These are phyloP conservation scores for Anthophora plumipes DNA, from an alignment of 2,888 invertebrate species.

Conservation along the genomic window DNA sequence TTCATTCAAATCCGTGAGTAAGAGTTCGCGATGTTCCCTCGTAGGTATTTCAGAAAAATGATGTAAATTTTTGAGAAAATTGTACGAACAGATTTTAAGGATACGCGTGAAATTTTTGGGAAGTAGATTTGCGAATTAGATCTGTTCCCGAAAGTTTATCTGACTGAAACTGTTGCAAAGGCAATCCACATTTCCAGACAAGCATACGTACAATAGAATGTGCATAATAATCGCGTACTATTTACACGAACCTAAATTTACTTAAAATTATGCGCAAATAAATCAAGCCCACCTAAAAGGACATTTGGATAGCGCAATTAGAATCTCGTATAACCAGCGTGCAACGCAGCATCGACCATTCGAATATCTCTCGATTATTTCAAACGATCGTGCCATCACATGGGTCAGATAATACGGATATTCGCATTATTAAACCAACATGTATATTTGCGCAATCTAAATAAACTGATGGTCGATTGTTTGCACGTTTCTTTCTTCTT, in stretches of 20 bases:
- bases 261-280: neutral
- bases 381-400: conserved; percentile 12
- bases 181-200: neutral
- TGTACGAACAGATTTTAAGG: neutral
- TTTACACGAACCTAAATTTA: neutral
- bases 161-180: neutral
- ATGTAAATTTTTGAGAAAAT: no score
- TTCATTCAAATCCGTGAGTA: no score
- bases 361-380: conserved; percentile 19
- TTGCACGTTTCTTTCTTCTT: conserved; percentile 7
- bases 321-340: neutral
- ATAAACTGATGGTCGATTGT: conserved; percentile 14
- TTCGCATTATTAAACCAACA: conserved; percentile 23
- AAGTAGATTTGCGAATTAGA: neutral
- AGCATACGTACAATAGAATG: neutral
- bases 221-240: neutral
- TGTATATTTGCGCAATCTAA: conserved; percentile 10
- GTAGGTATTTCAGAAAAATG: no score
- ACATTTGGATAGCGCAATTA: neutral
- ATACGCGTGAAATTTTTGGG: neutral
- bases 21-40: no score
- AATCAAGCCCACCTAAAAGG: neutral
- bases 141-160: neutral
- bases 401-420: conserved; percentile 17
- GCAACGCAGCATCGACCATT: conserved; percentile 7